Evolutionary conservation across 2,888 invertebrate species (phyloP).

Genomic region (Drosophila borealis): DNA sequence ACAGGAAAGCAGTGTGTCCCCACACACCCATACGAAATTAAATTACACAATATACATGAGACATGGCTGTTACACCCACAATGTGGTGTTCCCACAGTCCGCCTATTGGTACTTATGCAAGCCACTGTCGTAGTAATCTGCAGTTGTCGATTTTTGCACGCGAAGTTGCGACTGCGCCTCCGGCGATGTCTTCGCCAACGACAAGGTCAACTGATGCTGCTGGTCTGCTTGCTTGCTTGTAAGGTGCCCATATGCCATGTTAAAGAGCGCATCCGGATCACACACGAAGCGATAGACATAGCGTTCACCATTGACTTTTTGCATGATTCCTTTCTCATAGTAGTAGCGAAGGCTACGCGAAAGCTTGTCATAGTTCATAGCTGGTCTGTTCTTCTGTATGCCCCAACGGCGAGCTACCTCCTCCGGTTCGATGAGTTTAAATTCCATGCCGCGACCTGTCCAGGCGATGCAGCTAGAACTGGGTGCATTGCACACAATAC

Average conservation of each 20-base stretch:
- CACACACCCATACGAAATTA: constrained; percentile 51
- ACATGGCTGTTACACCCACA: constrained; percentile 52
- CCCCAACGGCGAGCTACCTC: constrained; percentile 98
- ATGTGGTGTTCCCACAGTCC: constrained; percentile 54
- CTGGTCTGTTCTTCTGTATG: constrained; percentile 97
- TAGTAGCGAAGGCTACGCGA: constrained; percentile 97
- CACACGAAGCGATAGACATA: constrained; percentile 99
- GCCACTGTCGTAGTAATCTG: constrained; percentile 68
- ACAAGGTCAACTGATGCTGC: constrained; percentile 67
- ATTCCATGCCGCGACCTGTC: constrained; percentile 98
- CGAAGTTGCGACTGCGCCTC: constrained; percentile 62
- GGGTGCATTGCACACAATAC: background rate
- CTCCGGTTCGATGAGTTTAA: constrained; percentile 97
- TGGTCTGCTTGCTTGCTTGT: constrained; percentile 63
- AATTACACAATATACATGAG: constrained; percentile 76
- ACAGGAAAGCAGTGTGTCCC: constrained; percentile 7
- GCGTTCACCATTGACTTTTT: constrained; percentile 97
- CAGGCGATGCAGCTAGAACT: constrained; percentile 95
- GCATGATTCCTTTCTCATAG: constrained; percentile 99
- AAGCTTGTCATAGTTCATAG: constrained; percentile 98
- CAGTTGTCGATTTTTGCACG: constrained; percentile 58
- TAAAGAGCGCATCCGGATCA: constrained; percentile 95
- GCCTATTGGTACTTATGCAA: constrained; percentile 72
- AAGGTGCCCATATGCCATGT: constrained; percentile 89
- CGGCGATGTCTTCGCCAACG: constrained; percentile 62